Evolutionary conservation across 2,888 invertebrate species (phyloP), one percentile per base, ranked within the genome.

Genomic region (Ornithoptera priamus): DNA sequence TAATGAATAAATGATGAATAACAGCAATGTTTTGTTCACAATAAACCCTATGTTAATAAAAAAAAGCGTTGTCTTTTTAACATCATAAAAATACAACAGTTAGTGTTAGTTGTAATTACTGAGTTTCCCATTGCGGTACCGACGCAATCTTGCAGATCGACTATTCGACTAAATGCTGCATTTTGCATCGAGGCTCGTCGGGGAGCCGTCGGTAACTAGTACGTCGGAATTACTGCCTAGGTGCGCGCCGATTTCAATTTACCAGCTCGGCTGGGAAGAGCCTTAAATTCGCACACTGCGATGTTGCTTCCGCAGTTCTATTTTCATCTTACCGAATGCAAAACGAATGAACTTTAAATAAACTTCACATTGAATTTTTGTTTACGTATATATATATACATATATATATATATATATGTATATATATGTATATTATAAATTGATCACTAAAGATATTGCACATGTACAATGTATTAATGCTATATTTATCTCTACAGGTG

Each of bases 171-270:
- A 65, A 65, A 65, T 65, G 62, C 61, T 69, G 56, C 61, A 65
- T 65, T 69, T 69, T 65, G 57, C 62, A 62, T 65, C 59, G 69
- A 69, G 39, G 69, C 65, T 68, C 68, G 62, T 68, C 53, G 61
- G 64, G 39, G 17, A 62, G 65, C 69, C 65, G 57, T 39, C 22
- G 65, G 65, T 69, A 69, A 65, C 69, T 69, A 69, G 65, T 67
- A 42, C 58, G 46, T 36, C 61, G 65, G 65, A 69, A 69, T 69
- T 69, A 69, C 69, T 61, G 56, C n/a, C 65, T 69, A 69, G 69
- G 65, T 69, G 69, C 69, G 57, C 65, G 56, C 61, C 62, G 61
- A 69, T 69, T 69, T 69, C 69, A 69, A 69, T 69, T 69, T 69
- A 69, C 69, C 57, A 53, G 65, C 65, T 65, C 65, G 42, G 15